These are phyloP conservation scores for Drosophila santomea DNA, from an alignment of 1,140 invertebrate genomes.

Conservation along the genomic window DNA sequence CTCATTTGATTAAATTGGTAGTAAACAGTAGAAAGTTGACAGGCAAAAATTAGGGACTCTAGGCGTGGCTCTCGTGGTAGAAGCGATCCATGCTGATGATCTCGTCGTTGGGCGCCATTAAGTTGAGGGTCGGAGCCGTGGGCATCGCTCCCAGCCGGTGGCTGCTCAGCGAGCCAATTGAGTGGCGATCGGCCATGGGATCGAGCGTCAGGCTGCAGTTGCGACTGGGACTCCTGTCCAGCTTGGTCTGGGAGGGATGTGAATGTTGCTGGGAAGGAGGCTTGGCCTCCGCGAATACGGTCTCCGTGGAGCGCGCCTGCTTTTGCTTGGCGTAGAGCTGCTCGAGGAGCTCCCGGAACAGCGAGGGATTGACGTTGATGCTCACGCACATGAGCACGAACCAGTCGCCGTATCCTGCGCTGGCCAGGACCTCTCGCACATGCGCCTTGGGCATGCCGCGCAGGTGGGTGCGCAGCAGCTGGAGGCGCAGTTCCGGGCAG, in stretches of 20 bases:
- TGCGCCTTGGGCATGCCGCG: conserved; percentile 59
- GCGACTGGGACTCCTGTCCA: conserved; percentile 1
- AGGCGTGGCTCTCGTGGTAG: conserved; percentile 59
- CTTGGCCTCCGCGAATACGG: too few species aligned
- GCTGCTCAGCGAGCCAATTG: neutral
- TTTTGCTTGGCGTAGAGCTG: conserved; percentile 36
- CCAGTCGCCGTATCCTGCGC: conserved; percentile 88
- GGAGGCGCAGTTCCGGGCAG: conserved; percentile 65
- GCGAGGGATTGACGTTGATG: conserved; percentile 88
- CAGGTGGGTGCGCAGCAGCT: conserved; percentile 86
- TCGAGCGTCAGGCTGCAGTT: conserved; percentile 2
- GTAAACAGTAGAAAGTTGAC: neutral
- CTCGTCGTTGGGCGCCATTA: conserved; percentile 42
- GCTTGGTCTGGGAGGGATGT: neutral
- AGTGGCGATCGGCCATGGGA: neutral
- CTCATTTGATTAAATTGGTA: neutral
- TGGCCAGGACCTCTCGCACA: conserved; percentile 52
- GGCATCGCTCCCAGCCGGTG: neutral
- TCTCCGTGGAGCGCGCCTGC: neutral
- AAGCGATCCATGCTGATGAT: conserved; percentile 51
- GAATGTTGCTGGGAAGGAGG: neutral
- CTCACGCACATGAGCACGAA: conserved; percentile 88
- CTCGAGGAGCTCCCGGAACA: conserved; percentile 86
- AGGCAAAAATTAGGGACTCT: neutral
- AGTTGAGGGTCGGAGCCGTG: conserved; percentile 12